Conservation (phyloP, 2,888 invertebrate species). For the Dynastes tityus region DNA sequence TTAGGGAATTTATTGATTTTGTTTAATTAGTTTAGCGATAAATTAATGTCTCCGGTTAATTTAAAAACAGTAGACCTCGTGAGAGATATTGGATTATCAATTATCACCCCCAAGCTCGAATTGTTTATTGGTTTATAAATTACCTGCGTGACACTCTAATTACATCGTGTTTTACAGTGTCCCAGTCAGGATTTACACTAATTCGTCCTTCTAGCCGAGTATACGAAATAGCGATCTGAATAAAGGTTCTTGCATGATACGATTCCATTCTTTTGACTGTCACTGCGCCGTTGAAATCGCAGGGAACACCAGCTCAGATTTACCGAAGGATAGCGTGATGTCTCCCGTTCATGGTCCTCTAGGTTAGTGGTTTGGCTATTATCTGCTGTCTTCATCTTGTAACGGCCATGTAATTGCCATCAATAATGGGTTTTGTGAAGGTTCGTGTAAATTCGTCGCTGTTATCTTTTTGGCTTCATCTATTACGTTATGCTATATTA, state of each 20-base stretch:
- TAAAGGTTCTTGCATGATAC: slow-evolving; percentile 64
- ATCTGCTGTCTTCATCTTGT: slow-evolving; percentile 67
- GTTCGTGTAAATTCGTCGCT: slow-evolving; percentile 54
- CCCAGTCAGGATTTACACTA: slow-evolving; percentile 5
- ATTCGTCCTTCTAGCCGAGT: background rate
- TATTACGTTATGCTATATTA: slow-evolving; percentile 48
- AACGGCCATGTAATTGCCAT: slow-evolving; percentile 66
- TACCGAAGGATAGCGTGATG: slow-evolving; percentile 70
- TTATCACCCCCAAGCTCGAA: slow-evolving; percentile 25
- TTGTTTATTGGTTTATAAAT: slow-evolving; percentile 50
- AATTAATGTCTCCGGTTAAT: slow-evolving; percentile 7
- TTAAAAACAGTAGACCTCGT: background rate
- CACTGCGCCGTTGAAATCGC: slow-evolving; percentile 64
- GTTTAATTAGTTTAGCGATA: slow-evolving; percentile 1
- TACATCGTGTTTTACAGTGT: slow-evolving; percentile 16
- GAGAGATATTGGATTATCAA: slow-evolving; percentile 29
- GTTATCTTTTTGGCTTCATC: slow-evolving; percentile 50
- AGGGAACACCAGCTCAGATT: slow-evolving; percentile 64
- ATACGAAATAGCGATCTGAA: background rate
- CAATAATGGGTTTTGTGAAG: slow-evolving; percentile 57
- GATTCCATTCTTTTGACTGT: slow-evolving; percentile 65
- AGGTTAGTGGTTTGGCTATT: slow-evolving; percentile 66
- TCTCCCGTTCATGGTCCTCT: slow-evolving; percentile 68
- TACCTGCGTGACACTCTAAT: slow-evolving; percentile 47
- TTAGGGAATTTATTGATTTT: slow-evolving; percentile 6